Conservation (phyloP, 2,888 invertebrate species). For the Punctoribates punctum region DNA sequence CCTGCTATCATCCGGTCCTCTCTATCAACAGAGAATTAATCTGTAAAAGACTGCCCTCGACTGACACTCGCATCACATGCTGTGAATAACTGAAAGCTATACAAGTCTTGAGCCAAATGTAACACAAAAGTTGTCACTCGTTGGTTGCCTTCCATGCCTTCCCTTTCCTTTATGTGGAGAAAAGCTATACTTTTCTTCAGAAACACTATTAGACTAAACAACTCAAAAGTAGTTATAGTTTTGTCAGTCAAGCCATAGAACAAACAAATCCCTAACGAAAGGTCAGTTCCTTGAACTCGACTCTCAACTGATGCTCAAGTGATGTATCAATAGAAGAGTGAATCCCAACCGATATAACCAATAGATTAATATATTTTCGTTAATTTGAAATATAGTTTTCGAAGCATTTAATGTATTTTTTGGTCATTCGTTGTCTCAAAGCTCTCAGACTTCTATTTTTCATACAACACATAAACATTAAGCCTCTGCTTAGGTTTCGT, state of each 20-base stretch:
- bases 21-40: slow-evolving; percentile 35
- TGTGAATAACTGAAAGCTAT: neutral
- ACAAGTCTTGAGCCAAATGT: neutral
- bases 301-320: neutral
- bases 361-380: neutral
- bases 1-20: slow-evolving; percentile 38
- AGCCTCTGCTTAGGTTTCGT: slow-evolving; percentile 5
- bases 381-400: neutral
- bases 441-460: neutral
- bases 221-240: slow-evolving; percentile 19
- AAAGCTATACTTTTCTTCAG: slow-evolving; percentile 1
- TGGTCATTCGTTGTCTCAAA: slow-evolving; percentile 2
- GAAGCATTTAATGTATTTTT: slow-evolving; percentile 13
- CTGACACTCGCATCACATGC: slow-evolving; percentile 30
- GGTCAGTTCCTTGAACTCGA: slow-evolving; percentile 31
- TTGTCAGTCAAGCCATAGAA: slow-evolving; percentile 28
- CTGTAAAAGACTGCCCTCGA: neutral
- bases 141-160: neutral
- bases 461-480: slow-evolving; percentile 16
- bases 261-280: slow-evolving; percentile 24
- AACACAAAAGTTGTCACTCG: slow-evolving; percentile 35
- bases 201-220: slow-evolving; percentile 33
- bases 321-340: neutral
- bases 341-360: slow-evolving; percentile 1
- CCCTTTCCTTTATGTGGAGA: neutral